Evolutionary conservation across 2,888 invertebrate genomes (phyloP), one percentile per base, ranked within the genome.

Genomic region (Mystacides longicornis): DNA sequence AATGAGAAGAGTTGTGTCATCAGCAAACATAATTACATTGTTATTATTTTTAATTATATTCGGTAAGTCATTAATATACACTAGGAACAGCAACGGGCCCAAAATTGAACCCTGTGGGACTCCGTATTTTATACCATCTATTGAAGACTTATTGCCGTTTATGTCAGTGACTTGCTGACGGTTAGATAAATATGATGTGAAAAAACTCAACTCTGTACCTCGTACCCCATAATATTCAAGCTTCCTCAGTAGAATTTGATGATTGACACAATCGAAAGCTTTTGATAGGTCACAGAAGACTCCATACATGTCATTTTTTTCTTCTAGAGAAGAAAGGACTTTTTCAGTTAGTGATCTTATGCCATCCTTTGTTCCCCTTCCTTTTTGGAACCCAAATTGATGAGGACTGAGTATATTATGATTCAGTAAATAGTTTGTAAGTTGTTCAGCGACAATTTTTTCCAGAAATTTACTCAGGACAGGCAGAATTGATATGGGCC

Each of bases 311-410:
- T 43, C 16, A 43, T 16, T 14, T 5, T 16, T 16, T 5, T 18
- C 43, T 18, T 43, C 43, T n/a, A 43, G 16, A 18, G 43, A 11
- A 7, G 7, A 5, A 11, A 43, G 4, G 16, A 43, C 18, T 5
- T 5, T 16, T 18, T 43, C 16, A 16, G 16, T 5, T 5, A 43
- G 43, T 5, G 43, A 43, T n/a, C 11, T 5, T 43, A 43, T 43
- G 5, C 43, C 43, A 11, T 43, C 43, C 14, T 16, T 43, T 16
- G 43, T 43, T 11, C 43, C 18, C 18, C 16, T 43, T 14, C 43
- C 43, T 43, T n/a, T 43, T 43, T 43, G 43, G 43, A 43, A 43
- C 4, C 43, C 43, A 43, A 43, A 43, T 43, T 43, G 43, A 14
- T 43, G 43, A 16, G 43, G 18, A n/a, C 16, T 7, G 16, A 43